These are phyloP conservation scores for Craniophora ligustri DNA, from an alignment of 2,888 invertebrate species.

Conservation along the genomic window DNA sequence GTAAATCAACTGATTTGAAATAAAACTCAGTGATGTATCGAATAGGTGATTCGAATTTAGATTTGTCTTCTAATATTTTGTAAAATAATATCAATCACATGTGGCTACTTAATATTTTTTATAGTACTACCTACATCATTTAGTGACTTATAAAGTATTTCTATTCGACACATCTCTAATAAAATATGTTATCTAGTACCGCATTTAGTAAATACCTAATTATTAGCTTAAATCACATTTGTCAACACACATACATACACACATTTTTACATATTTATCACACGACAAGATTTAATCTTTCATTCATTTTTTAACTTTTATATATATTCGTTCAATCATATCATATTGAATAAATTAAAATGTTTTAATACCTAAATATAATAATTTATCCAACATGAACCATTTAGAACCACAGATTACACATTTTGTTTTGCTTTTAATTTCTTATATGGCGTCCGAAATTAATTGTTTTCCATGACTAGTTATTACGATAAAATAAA, in stretches of 20 bases:
- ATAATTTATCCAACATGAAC: conserved; percentile 21
- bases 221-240: conserved; percentile 81
- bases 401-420: conserved; percentile 16
- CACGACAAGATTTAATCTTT: conserved; percentile 69
- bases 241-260: conserved; percentile 70
- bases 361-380: not conserved
- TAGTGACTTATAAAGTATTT: conserved; percentile 22
- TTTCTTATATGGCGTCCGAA: conserved; percentile 69
- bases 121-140: conserved; percentile 7
- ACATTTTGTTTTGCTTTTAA: conserved; percentile 53
- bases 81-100: conserved; percentile 9
- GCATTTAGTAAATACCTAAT: conserved; percentile 64
- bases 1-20: conserved; percentile 28
- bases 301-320: conserved; percentile 39
- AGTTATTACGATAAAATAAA: conserved; percentile 69
- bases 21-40: conserved; percentile 31
- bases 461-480: conserved; percentile 72
- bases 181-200: conserved; percentile 36
- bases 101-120: conserved; percentile 14
- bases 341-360: conserved; percentile 24
- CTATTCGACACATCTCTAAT: conserved; percentile 36
- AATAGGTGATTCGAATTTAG: conserved; percentile 8
- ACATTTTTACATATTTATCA: conserved; percentile 72
- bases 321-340: too few relatives aligned
- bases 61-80: not conserved